phyloP scores from a whole-genome alignment of 2,797 vertebrate species.

The Galago senegalensis region DNA sequence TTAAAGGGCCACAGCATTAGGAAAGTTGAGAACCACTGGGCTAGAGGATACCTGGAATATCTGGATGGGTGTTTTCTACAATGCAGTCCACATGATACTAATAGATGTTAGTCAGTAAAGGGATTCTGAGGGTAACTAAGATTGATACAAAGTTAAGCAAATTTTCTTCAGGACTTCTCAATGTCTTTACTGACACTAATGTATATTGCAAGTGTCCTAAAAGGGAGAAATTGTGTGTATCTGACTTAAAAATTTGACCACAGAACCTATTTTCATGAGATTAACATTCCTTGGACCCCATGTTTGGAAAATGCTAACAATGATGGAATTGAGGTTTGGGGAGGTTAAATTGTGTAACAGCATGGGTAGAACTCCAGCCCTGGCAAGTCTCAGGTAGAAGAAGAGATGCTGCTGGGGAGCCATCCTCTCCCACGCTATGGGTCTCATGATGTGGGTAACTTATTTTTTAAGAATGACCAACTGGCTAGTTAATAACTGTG shows the following conservation, averaged over 20 bases:
- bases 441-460: background rate
- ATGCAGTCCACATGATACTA: background rate
- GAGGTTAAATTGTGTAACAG: background rate
- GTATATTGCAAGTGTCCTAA: background rate
- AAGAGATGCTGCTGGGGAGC: background rate
- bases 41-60: background rate
- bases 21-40: too few species aligned
- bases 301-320: conserved; percentile 9
- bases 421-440: background rate
- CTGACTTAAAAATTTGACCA: background rate
- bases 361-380: background rate
- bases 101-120: background rate
- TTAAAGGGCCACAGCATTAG: too few species aligned
- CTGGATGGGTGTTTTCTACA: background rate
- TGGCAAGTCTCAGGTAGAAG: background rate
- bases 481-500: conserved; percentile 12
- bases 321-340: background rate
- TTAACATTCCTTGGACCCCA: background rate
- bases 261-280: conserved; percentile 33
- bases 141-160: background rate
- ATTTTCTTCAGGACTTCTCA: background rate
- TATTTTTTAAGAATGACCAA: conserved; percentile 26
- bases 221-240: background rate
- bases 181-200: background rate
- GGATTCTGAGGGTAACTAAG: background rate